Evolutionary conservation across 2,113 vertebrate genomes (phyloP), one percentile per base, ranked within the genome.

Genomic region (Melospiza georgiana): DNA sequence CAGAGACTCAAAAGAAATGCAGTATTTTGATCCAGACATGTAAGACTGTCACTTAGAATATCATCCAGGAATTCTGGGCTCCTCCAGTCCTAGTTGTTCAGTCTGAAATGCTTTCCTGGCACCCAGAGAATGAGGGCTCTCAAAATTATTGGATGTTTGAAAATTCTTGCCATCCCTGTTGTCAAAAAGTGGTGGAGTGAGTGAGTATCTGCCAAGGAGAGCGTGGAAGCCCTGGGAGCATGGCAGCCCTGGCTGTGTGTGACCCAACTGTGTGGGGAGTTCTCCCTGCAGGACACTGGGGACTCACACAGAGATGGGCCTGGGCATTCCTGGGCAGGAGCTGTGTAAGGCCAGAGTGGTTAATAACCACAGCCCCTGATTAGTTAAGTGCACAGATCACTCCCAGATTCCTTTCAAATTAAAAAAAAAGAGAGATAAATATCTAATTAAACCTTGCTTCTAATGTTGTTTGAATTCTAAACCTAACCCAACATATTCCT

Each of bases 231-330:
- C 6, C 13, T 1, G 5, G 58, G 28, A 73, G 16, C 4, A 4
- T 5, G 0, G 5, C 52, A 72, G 37, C 17, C 48, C 17, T 41
- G 49, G 25, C 3, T 46, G n/a, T 0, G 2, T 1, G 9, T 0
- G 3, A 8, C 22, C 25, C 51, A 46, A 4, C 18, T 13, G 1
- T 2, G 5, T 0, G 2, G 9, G 31, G 24, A n/a, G 12, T 8
- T 13, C 37, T 73, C 0, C 0, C 46, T 41, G 51, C 31, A 11
- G 77, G 52, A 24, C 0, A 0, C 9, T 0, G 1, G 39, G 43
- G 13, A 57, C 30, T 15, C 1, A 0, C 0, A 4, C 0, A 0
- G 31, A 11, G 4, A 1, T 1, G 1, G 23, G 7, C 71, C 33
- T 69, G 46, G 54, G 28, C 19, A 25, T 21, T 43, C 15, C 55